These are phyloP conservation scores for Scolopax rusticola DNA, from an alignment of 2,797 vertebrate species.

Conservation along the genomic window DNA sequence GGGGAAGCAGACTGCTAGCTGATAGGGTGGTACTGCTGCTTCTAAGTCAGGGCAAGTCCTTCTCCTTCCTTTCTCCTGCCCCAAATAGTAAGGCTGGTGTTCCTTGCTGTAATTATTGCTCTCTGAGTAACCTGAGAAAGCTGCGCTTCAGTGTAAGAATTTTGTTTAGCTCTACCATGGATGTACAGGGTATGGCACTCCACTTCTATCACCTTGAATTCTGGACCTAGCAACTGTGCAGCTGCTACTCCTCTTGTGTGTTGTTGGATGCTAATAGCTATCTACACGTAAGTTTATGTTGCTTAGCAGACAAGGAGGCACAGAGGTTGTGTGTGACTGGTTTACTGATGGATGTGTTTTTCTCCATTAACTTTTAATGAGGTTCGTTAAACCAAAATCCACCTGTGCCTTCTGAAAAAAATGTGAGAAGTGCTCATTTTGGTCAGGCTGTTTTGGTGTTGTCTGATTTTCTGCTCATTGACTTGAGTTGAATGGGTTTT, in stretches of 20 bases:
- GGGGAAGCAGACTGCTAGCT: not conserved
- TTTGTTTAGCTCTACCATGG: not conserved
- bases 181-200: not conserved
- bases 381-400: slow-evolving; percentile 42
- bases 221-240: not conserved
- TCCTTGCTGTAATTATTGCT: not conserved
- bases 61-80: not conserved
- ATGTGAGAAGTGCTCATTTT: not conserved
- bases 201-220: slow-evolving; percentile 11
- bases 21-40: not conserved
- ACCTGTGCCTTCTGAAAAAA: slow-evolving; percentile 25
- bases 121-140: not conserved
- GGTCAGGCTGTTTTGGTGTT: not conserved
- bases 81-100: not conserved
- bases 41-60: not conserved
- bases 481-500: not conserved
- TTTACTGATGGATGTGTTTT: slow-evolving; percentile 60
- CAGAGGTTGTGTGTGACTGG: slow-evolving; percentile 48
- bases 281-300: slow-evolving; percentile 9
- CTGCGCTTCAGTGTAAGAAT: not conserved
- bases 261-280: not conserved
- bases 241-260: not conserved
- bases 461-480: not conserved
- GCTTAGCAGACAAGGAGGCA: slow-evolving; percentile 4
- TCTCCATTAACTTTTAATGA: slow-evolving; percentile 42